Evolutionary conservation across 2,113 vertebrate species (phyloP).

Genomic region (Macaca nemestrina): DNA sequence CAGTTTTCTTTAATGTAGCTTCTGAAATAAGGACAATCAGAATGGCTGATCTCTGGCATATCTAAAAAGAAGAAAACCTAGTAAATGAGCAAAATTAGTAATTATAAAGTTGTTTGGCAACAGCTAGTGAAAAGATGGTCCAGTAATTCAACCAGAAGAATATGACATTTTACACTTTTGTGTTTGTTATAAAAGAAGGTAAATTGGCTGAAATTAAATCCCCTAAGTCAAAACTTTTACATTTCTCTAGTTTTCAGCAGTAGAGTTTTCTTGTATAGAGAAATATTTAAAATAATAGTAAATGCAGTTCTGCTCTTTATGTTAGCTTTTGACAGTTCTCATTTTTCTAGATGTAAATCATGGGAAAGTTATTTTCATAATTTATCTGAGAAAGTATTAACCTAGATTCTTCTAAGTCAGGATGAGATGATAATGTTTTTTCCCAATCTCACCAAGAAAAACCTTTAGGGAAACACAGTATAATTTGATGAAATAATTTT

Average conservation of each 20-base stretch:
- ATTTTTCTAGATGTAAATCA: not conserved
- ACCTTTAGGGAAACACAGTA: not conserved
- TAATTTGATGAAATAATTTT: not conserved
- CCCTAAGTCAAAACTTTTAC: not conserved
- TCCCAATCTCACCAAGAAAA: not conserved
- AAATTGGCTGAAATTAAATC: constrained; percentile 49
- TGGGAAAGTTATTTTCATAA: not conserved
- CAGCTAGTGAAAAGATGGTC: not conserved
- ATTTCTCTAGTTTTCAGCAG: not conserved
- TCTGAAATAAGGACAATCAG: not conserved
- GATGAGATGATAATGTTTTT: not conserved
- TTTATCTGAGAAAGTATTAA: not conserved
- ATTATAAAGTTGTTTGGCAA: not conserved
- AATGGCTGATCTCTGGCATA: not conserved
- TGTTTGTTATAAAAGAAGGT: constrained; percentile 64
- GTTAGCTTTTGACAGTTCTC: not conserved
- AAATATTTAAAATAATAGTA: constrained; percentile 15
- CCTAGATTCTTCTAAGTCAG: not conserved
- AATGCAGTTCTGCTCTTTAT: not conserved
- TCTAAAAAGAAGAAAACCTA: not conserved
- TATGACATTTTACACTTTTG: constrained; percentile 56
- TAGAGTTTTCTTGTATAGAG: not conserved
- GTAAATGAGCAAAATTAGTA: not conserved
- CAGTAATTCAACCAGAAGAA: constrained; percentile 31
- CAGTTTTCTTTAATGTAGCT: constrained; percentile 14